phyloP scores from a whole-genome alignment of 2,797 vertebrate genomes.

The Peromyscus eremicus region DNA sequence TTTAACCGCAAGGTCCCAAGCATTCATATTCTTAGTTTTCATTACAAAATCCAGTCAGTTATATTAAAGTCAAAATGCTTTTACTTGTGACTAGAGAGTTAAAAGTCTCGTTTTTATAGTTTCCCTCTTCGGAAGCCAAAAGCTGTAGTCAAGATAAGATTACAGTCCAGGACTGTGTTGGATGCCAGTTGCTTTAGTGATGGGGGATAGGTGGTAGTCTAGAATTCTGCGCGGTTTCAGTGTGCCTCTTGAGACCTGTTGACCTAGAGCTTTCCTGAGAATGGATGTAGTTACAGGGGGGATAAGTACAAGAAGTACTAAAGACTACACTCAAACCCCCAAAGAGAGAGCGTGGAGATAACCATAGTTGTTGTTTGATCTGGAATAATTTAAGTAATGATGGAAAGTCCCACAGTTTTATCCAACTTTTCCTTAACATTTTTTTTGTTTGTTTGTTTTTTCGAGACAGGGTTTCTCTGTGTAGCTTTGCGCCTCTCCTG shows the following conservation, averaged over 20 bases:
- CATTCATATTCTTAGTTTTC: conserved; percentile 1
- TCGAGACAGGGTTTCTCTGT: no score
- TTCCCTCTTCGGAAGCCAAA: background rate
- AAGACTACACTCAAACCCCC: background rate
- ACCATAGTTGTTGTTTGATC: background rate
- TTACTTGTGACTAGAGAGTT: background rate
- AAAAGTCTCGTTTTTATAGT: conserved; percentile 18
- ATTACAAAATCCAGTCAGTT: conserved; percentile 2
- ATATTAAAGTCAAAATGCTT: background rate
- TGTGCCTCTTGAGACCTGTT: background rate
- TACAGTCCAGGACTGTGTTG: background rate
- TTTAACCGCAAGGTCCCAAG: background rate
- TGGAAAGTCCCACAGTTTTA: background rate
- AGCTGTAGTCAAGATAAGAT: background rate
- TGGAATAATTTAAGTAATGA: background rate
- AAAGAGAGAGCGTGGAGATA: background rate
- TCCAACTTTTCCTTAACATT: background rate
- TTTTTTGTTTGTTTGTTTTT: no score
- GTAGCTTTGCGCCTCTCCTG: no score
- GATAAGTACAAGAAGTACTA: background rate
- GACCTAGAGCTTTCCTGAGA: background rate
- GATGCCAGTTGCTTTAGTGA: background rate
- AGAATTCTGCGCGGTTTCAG: background rate
- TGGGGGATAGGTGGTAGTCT: background rate
- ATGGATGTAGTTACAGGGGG: background rate